Evolutionary conservation across 2,888 invertebrate genomes (phyloP), one percentile per base, ranked within the genome.

Genomic region (Pasiphila rectangulata): DNA sequence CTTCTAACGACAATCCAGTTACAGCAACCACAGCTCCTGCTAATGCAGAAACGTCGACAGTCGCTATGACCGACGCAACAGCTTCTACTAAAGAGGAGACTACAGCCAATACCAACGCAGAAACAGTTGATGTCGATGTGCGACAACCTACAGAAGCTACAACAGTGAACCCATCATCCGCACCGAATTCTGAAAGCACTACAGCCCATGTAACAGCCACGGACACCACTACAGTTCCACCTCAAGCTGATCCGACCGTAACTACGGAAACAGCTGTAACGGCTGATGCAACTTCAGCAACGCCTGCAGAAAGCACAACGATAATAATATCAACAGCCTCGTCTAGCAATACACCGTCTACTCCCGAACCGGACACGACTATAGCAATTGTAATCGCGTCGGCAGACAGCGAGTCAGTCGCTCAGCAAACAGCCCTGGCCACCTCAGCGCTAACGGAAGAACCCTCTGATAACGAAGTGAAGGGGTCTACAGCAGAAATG

Each of bases 91-190:
- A 59, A 57, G 76, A 78, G 64, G 78, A 83, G 52, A 78, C 79
- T 15, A 79, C 77, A 15, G 51, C 59, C 2, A 79, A 74, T 40
- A 72, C 82, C 17, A 79, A 72, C 44, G 72, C 72, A 10, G 81
- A 81, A 58, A 78, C 77, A 24, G 63, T 83, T 40, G 38, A 56
- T 63, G 24, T 58, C 21, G 75, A 80, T 46, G 58, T 69, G 40
- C 69, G 72, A 51, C 62, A 51, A 20, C 69, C 72, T 10, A 55
- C 59, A 36, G 62, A 69, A 23, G 59, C 74, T 9, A 67, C 74
- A 24, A 67, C 72, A 15, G 59, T 65, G 0, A 72, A 65, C 36
- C 63, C 70, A 20, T 67, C 69, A 7, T 63, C 56, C 13, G 72
- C 71, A n/a, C 69, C 75, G 2, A 76, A 75, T 46, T 69, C 72